A percentile compares a stretch with the other conserved stretches of the same genome.
Evolutionary conservation across 2,113 vertebrate genomes (phyloP).

Genomic region (Myrmophylax atrothorax): DNA sequence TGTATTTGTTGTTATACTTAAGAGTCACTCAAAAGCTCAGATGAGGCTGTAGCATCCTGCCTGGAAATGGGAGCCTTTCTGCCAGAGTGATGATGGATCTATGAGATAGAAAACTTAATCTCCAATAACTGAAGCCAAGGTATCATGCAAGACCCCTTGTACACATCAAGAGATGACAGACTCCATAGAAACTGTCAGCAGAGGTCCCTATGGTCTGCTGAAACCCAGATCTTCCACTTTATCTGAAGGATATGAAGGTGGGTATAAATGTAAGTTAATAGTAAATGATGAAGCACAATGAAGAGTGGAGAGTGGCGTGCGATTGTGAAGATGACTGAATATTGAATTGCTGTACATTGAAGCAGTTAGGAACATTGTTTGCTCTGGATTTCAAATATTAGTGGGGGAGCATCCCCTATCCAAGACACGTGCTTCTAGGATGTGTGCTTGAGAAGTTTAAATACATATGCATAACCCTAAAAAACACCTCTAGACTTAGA

Average conservation of each 20-base stretch:
- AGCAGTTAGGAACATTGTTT: not conserved
- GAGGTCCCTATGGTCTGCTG: conserved; percentile 5
- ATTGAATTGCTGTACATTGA: not conserved
- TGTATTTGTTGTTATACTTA: not conserved
- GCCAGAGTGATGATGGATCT: not conserved
- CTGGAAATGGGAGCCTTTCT: not conserved
- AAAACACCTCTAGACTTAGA: not conserved
- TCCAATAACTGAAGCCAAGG: not conserved
- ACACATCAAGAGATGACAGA: not conserved
- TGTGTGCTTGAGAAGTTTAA: not conserved
- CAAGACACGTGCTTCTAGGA: not conserved
- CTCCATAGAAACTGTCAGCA: conserved; percentile 20
- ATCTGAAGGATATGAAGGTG: not conserved
- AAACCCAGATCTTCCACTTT: not conserved
- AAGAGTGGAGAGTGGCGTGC: not conserved
- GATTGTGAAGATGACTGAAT: not conserved
- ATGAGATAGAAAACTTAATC: not conserved
- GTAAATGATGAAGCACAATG: not conserved
- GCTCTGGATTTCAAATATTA: not conserved
- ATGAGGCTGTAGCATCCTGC: not conserved
- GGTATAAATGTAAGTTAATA: not conserved
- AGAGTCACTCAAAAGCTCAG: not conserved
- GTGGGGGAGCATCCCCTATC: not conserved
- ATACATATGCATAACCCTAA: not conserved
- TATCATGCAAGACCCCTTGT: not conserved